Base-by-base conservation (phyloP, 2,888 invertebrate species). In the Acleris emargana region DNA sequence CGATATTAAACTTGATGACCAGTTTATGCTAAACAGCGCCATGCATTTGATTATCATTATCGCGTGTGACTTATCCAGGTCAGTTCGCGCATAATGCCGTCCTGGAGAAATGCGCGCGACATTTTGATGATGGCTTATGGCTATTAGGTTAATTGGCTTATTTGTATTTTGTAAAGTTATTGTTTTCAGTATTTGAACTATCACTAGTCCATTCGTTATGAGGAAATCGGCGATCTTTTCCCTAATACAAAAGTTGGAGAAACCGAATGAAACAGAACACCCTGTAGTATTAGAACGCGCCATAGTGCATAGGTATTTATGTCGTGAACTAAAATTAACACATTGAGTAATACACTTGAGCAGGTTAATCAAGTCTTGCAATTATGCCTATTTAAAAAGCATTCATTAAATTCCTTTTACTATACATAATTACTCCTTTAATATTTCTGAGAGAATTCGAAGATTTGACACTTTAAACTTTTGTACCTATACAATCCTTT, bases 31-130 rank as follows among this genome's bases (percentile, higher is more conserved):
- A 57, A 57, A 45, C 57, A 57, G 57, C 45, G 57, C 57, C 57
- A 45, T 45, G 57, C 57, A 54, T 57, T 57, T 57, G 45, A 25
- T 57, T 57, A 57, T 45, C 57, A 57, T 57, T 57, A 57, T 45
- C 45, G 20, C 17, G n/a, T 57, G 45, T 45, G 45, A 17, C 45
- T 45, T 45, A 45, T 45, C 17, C 45, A 45, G 45, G 45, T 45
- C 45, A 45, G 45, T 17, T 45, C 45, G 45, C 17, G 45, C 45
- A 45, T 45, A 45, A 45, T 45, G 17, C 17, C 45, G 45, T 25
- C 51, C 51, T n/a, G 16, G 22, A 57, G 57, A 45, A 57, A 45
- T 55, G 55, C 55, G 55, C 25, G 57, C 45, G 25, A 25, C 45
- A 45, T 45, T 43, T 45, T 20, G 54, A 54, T 16, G 20, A 16